Base-by-base conservation (phyloP, 2,797 vertebrate species). In the Phoeniculus purpureus region DNA sequence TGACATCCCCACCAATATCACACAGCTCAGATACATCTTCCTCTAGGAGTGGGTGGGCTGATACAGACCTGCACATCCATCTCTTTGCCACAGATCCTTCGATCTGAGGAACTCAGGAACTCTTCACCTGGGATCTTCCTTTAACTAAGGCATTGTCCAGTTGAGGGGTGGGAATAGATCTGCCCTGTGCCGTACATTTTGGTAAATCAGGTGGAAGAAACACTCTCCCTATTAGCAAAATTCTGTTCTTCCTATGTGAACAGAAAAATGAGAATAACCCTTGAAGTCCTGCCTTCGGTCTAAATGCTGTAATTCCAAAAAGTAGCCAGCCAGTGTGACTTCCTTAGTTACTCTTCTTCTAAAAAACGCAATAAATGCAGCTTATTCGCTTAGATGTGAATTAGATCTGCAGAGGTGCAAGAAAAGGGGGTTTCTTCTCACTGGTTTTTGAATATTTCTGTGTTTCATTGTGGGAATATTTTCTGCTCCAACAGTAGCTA, bases 51-150 rank as follows among this genome's bases (percentile, higher is more conserved):
- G 3, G 12, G 6, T 6, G 37, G 56, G n/a, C 43, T 70, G 48
- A 19, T 3, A 8, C 16, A 59, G 32, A 75, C 16, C 12, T 65
- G 59, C n/a, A 18, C 5, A 6, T 40, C 27, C 0, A 0, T 29
- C 4, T 1, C 51, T 72, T 67, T 3, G 2, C 27, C 6, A 4
- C 16, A 76, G 40, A 79, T 3, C 12, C 21, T 64, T 23, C 19
- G 0, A 0, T 6, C 20, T 10, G 50, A 71, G 65, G 40, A 82
- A 26, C 10, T 3, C 47, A 65, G 32, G 83, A 80, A 51, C 4
- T 8, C 32, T 58, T 25, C 3, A 45, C 3, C 37, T 56, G 21
- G 25, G 27, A n/a, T 73, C 71, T 76, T 84, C 32, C 22, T 68
- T 54, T 62, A 50, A 50, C 43, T n/a, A 43, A 47, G 26, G 25